These are phyloP conservation scores for Drosophila kohkoa DNA, from an alignment of 1,140 invertebrate genomes.

Conservation along the genomic window DNA sequence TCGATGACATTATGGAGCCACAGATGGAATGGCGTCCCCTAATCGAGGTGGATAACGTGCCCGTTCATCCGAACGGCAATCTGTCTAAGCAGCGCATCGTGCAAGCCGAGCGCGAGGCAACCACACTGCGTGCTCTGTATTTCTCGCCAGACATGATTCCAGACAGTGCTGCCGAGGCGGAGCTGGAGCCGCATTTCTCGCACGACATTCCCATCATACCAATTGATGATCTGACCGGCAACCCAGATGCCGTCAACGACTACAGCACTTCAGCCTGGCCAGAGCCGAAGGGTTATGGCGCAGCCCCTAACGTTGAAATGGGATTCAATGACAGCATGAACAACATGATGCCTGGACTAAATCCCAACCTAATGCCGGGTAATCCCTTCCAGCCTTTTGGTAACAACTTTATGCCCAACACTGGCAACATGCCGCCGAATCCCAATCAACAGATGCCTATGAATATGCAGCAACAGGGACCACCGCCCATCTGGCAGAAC, in stretches of 20 bases:
- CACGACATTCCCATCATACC: constrained; percentile 93
- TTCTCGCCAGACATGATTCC: constrained; percentile 94
- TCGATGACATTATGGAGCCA: constrained; percentile 93
- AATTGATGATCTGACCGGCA: constrained; percentile 93
- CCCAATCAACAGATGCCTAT: constrained; percentile 33
- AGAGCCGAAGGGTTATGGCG: constrained; percentile 89
- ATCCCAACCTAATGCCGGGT: constrained; percentile 69
- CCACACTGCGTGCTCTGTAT: constrained; percentile 93
- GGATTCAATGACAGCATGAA: constrained; percentile 65
- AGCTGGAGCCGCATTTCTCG: constrained; percentile 91
- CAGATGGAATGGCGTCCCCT: constrained; percentile 90
- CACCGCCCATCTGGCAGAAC: constrained; percentile 68
- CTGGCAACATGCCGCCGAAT: constrained; percentile 26
- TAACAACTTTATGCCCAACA: constrained; percentile 44
- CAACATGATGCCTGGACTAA: constrained; percentile 84
- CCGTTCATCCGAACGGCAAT: constrained; percentile 88
- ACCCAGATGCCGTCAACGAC: constrained; percentile 91
- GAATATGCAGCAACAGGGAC: constrained; percentile 44
- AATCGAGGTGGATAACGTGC: constrained; percentile 88
- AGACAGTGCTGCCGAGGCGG: constrained; percentile 93
- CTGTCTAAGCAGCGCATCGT: constrained; percentile 94
- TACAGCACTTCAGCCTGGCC: constrained; percentile 91
- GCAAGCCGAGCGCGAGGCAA: constrained; percentile 93
- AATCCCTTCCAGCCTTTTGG: constrained; percentile 69
- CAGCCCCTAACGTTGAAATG: constrained; percentile 49